These are phyloP conservation scores for Autographa gamma DNA, from an alignment of 2,888 invertebrate genomes.

Conservation along the genomic window DNA sequence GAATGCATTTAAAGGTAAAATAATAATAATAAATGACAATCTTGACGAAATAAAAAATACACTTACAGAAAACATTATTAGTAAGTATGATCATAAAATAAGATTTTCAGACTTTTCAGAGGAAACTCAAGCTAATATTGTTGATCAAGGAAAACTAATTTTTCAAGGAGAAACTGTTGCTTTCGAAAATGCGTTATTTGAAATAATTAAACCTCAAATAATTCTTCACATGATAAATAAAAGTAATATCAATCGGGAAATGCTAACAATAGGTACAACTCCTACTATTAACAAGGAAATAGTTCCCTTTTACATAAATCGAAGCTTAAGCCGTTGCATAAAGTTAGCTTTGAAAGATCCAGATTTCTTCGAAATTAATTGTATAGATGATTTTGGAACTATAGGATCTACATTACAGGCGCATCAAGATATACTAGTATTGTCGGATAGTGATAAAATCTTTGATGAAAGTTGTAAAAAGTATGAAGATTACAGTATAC, in stretches of 20 bases:
- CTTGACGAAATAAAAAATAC: slow-evolving; percentile 7
- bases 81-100: slow-evolving; percentile 20
- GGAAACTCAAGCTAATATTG: slow-evolving; percentile 21
- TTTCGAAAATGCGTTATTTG: slow-evolving; percentile 15
- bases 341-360: slow-evolving; percentile 15
- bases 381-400: slow-evolving; percentile 16
- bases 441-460: slow-evolving; percentile 30
- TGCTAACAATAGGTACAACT: slow-evolving; percentile 27
- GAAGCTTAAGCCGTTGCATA: slow-evolving; percentile 36
- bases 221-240: slow-evolving; percentile 32
- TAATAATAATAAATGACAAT: slow-evolving; percentile 30
- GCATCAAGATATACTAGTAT: slow-evolving; percentile 29
- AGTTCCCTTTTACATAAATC: slow-evolving; percentile 35
- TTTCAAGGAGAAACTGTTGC: slow-evolving; percentile 41
- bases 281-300: slow-evolving; percentile 31
- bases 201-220: slow-evolving; percentile 33
- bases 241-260: slow-evolving; percentile 15
- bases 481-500: slow-evolving; percentile 26
- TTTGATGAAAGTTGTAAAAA: slow-evolving; percentile 18
- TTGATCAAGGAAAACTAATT: slow-evolving; percentile 31
- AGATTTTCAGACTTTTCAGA: slow-evolving; percentile 29
- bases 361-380: slow-evolving; percentile 6
- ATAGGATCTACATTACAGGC: not conserved
- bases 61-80: not conserved
- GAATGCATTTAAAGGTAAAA: slow-evolving; percentile 27